phyloP scores from a whole-genome alignment of 2,888 invertebrate species.

The Apotomis capreana region DNA sequence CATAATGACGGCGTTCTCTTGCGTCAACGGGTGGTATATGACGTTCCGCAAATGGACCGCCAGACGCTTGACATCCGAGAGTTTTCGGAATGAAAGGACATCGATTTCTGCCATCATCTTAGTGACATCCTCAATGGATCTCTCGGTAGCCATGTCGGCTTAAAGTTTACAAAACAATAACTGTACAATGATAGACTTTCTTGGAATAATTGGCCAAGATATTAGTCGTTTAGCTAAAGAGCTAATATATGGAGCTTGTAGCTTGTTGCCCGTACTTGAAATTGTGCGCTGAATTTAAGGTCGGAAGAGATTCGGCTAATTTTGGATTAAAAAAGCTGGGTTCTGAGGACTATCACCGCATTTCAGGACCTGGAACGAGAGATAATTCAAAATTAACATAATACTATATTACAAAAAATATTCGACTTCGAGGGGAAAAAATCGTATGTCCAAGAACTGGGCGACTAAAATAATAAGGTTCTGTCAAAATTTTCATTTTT shows the following conservation, averaged over 20 bases:
- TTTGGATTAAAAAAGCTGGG: conserved; percentile 59
- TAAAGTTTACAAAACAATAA: conserved; percentile 48
- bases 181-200: conserved; percentile 61
- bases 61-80: conserved; percentile 72
- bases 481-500: no score
- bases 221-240: conserved; percentile 45
- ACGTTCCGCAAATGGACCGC: conserved; percentile 69
- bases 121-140: conserved; percentile 55
- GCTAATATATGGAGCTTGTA: conserved; percentile 43
- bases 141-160: conserved; percentile 52
- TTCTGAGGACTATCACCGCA: conserved; percentile 71
- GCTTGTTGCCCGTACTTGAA: conserved; percentile 50
- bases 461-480: no score
- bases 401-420: neutral
- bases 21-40: conserved; percentile 67
- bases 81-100: conserved; percentile 71
- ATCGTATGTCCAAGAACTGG: no score
- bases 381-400: conserved; percentile 40
- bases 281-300: conserved; percentile 42
- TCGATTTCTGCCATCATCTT: conserved; percentile 63
- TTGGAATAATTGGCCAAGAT: conserved; percentile 50
- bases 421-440: no score
- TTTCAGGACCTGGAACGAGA: conserved; percentile 77
- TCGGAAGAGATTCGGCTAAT: conserved; percentile 52
- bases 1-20: conserved; percentile 58